Base-by-base conservation (phyloP, 2,888 invertebrate species). In the Phyto melanocephala region DNA sequence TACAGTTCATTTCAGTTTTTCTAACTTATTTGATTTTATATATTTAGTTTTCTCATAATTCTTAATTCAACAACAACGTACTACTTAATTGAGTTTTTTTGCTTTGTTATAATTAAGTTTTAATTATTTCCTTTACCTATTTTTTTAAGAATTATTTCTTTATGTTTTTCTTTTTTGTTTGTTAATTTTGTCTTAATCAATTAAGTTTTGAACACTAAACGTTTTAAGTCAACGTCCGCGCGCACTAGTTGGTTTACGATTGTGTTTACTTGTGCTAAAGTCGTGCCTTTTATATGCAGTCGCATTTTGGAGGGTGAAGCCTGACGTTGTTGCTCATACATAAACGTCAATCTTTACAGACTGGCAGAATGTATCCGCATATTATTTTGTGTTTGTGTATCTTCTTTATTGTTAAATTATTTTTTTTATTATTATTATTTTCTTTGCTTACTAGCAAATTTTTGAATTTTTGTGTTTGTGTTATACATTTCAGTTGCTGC, bases 221-320 rank as follows among this genome's bases (percentile, higher is more conserved):
- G 75, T 50, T 81, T n/a, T 67, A 54, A 75, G 52, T 79, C 40
- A 81, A 82, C 79, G 82, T 79, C 28, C 77, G 81, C 82, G 82
- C 82, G 82, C 72, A 82, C 82, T 71, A 71, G 42, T 79, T 71
- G 60, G 60, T 82, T 82, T 79, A 71, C 33, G 82, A 82, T 82
- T 79, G 82, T 71, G 60, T 82, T 71, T 75, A 75, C 67, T 75
- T 82, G 75, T 60, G 82, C 77, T 54, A 81, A 84, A 79, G 71
- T 81, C 77, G 77, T 67, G 81, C 77, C 83, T 85, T 85, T 83
- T 85, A 85, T 85, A 85, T 65, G 84, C 83, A 79, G 79, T 77
- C 58, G 67, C 75, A 20, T 78, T 84, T 85, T 84, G 71, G 81
- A 81, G 80, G 84, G 82, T 85, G 85, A 84, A 77, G 80, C 77